These are phyloP conservation scores for Chaetophractus vellerosus DNA, from an alignment of 2,797 vertebrate species.

Conservation along the genomic window DNA sequence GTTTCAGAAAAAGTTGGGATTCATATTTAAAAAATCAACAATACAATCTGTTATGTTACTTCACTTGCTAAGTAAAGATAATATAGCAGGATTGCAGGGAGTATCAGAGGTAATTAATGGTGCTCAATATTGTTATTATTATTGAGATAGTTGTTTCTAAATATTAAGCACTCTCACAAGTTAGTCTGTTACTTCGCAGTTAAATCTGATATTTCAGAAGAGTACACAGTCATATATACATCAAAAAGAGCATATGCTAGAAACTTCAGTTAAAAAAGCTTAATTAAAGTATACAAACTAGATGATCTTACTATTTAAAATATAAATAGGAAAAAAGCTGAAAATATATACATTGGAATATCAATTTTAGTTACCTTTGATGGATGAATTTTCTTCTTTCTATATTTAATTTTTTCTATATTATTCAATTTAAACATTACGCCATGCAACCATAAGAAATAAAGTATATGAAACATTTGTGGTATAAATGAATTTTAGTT, in stretches of 20 bases:
- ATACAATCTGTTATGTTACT: neutral
- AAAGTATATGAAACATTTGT: neutral
- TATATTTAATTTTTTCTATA: neutral
- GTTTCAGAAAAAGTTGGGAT: conserved; percentile 21
- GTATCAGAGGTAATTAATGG: neutral
- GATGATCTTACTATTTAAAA: neutral
- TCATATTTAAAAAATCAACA: neutral
- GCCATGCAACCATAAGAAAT: neutral
- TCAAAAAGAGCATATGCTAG: neutral
- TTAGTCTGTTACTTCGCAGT: neutral
- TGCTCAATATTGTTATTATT: neutral
- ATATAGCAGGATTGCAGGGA: neutral
- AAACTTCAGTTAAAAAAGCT: neutral
- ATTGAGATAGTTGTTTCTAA: neutral
- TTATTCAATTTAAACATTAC: neutral
- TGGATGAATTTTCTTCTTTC: neutral
- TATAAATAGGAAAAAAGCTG: neutral
- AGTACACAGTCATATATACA: neutral
- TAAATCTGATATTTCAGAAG: neutral
- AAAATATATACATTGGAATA: neutral
- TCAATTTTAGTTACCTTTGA: conserved; percentile 31
- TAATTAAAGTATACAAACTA: neutral
- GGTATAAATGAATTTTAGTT: conserved; percentile 16
- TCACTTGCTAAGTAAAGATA: neutral
- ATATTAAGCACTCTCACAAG: neutral